phyloP scores from a whole-genome alignment of 2,888 invertebrate genomes.

The Bimastos eiseni region DNA sequence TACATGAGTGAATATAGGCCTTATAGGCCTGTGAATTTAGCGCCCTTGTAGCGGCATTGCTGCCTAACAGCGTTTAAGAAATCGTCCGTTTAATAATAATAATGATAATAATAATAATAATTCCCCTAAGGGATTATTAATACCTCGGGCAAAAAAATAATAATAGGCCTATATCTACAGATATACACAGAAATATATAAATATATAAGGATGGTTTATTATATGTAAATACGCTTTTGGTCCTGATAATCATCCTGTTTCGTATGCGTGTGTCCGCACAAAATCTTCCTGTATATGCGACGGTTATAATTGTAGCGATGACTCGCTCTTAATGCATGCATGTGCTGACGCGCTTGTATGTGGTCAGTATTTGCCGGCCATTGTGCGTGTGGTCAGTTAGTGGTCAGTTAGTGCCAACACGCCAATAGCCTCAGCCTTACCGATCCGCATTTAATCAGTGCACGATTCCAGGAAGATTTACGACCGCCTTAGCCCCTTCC shows the following conservation, averaged over 20 bases:
- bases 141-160: no score
- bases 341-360: neutral
- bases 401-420: conserved; percentile 13
- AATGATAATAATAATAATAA: no score
- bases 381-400: conserved; percentile 1
- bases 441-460: neutral
- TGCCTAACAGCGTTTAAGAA: no score
- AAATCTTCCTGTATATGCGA: neutral
- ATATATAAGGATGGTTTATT: no score
- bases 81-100: no score
- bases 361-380: neutral
- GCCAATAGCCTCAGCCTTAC: neutral
- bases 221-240: no score
- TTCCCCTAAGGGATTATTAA: no score
- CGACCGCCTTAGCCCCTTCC: neutral
- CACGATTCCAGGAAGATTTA: conserved; percentile 13
- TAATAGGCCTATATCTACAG: no score
- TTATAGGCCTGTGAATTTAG: no score
- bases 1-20: no score
- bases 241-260: neutral
- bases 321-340: neutral
- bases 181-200: no score
- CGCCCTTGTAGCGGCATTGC: no score
- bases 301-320: neutral
- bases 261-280: neutral